phyloP scores from a whole-genome alignment of 2,797 vertebrate genomes.

The Coilia nasus region DNA sequence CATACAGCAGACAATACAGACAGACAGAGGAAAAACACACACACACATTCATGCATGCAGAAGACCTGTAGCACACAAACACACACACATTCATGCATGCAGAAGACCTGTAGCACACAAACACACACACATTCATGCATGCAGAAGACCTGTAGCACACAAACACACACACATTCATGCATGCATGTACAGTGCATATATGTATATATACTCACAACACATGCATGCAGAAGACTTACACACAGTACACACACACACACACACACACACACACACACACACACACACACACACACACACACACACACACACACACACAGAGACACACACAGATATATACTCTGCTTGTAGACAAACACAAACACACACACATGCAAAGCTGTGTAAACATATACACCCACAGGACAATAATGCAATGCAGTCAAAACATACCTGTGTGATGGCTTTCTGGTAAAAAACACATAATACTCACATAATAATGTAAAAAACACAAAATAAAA shows the following conservation, averaged over 20 bases:
- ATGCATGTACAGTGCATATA: slow-evolving; percentile 1
- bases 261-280: slow-evolving; percentile 36
- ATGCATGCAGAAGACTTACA: background rate
- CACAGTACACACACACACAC: background rate
- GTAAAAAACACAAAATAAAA: no score
- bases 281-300: slow-evolving; percentile 36
- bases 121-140: background rate
- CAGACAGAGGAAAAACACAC: slow-evolving; percentile 16
- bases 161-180: background rate
- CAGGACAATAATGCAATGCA: no score
- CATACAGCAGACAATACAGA: slow-evolving; percentile 24
- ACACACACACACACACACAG: slow-evolving; percentile 39
- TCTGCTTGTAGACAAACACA: slow-evolving; percentile 39
- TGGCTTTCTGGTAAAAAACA: background rate
- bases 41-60: slow-evolving; percentile 16
- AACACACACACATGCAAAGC: background rate
- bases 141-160: slow-evolving; percentile 24
- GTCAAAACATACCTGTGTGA: background rate
- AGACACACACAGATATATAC: background rate
- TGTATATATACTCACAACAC: slow-evolving; percentile 34
- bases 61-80: slow-evolving; percentile 5
- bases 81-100: slow-evolving; percentile 7
- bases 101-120: slow-evolving; percentile 21
- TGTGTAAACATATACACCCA: no score
- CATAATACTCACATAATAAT: no score